Base-by-base conservation (phyloP, 2,888 invertebrate genomes). In the Mantis religiosa region DNA sequence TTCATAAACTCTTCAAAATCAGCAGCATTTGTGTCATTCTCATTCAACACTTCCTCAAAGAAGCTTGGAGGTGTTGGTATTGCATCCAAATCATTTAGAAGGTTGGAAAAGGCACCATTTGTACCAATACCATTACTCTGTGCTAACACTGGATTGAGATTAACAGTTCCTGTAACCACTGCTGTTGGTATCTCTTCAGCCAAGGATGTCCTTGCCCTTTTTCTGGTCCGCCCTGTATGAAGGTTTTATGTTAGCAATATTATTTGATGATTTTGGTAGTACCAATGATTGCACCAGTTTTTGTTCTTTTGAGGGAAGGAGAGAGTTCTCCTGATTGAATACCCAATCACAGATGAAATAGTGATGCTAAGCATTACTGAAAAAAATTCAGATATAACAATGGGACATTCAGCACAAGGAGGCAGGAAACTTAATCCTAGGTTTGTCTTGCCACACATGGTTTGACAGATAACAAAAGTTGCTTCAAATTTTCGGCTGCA, bases 1-100 rank as follows among this genome's bases (percentile, higher is more conserved):
- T 47, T 84, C 27, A 87, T 84, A 30, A 87, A 87, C 4, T 87
- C 87, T 87, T 54, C 20, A 41, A 89, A 89, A 81, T 89, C 89
- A 41, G 28, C 28, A 25, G 87, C 89, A 89, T 87, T 87, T 14
- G 20, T 27, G n/a, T 28, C 41, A 12, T 20, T n/a, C 8, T 87
- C 84, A 84, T 87, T 34, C n/a, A 87, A 14, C 14, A 88, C 54
- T 30, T 82, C 20, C 30, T 87, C 83, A 89, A 84, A 86, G 25
- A 82, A n/a, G 28, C 82, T 83, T 84, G 82, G 34, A 3, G 85
- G 28, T 20, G 82, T 34, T 25, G 34, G 34, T 14, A 71, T 20
- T 71, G 25, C 54, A 20, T 71, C 54, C 25, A 71, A 25, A 3
- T 71, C 54, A 71, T 1, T 71, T 3, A 25, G 20, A 20, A 71